Percentiles rank a stretch among this genome's conserved stretches.
phyloP scores from a whole-genome alignment of 2,797 vertebrate genomes.

The Sebastes nivosus region DNA sequence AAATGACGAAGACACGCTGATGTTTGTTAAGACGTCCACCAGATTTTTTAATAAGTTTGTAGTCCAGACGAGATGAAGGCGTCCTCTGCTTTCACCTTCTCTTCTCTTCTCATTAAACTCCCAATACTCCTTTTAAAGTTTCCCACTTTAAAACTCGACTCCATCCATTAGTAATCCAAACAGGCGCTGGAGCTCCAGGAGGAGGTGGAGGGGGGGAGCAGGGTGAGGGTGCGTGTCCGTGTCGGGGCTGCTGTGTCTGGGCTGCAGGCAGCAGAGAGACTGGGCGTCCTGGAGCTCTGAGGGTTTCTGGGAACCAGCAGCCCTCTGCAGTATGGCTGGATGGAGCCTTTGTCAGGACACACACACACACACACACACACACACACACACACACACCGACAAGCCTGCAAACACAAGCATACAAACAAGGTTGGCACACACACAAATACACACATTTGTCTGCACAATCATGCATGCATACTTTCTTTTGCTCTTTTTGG shows the following conservation, averaged over 20 bases:
- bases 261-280: slow-evolving; percentile 43
- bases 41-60: not conserved
- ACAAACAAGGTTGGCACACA: slow-evolving; percentile 59
- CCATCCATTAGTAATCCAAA: slow-evolving; percentile 27
- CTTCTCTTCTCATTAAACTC: not conserved
- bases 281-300: slow-evolving; percentile 63
- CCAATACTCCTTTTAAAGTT: not conserved
- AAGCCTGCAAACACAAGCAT: not conserved
- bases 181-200: slow-evolving; percentile 30
- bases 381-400: slow-evolving; percentile 19
- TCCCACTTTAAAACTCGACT: not conserved
- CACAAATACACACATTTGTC: slow-evolving; percentile 61
- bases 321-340: slow-evolving; percentile 74
- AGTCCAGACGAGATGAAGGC: not conserved
- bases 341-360: slow-evolving; percentile 72
- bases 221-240: slow-evolving; percentile 3
- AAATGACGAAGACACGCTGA: not conserved
- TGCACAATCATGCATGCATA: slow-evolving; percentile 50
- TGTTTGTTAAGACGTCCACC: not conserved
- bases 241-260: slow-evolving; percentile 52
- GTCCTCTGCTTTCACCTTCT: not conserved
- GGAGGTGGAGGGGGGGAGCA: not conserved
- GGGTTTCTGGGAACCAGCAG: slow-evolving; percentile 74
- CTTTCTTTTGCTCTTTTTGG: slow-evolving; percentile 42
- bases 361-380: slow-evolving; percentile 15